A percentile compares a stretch with the other conserved stretches of the same genome.
Evolutionary conservation across 2,113 vertebrate species (phyloP).

Genomic region (Hemichromis elongatus): DNA sequence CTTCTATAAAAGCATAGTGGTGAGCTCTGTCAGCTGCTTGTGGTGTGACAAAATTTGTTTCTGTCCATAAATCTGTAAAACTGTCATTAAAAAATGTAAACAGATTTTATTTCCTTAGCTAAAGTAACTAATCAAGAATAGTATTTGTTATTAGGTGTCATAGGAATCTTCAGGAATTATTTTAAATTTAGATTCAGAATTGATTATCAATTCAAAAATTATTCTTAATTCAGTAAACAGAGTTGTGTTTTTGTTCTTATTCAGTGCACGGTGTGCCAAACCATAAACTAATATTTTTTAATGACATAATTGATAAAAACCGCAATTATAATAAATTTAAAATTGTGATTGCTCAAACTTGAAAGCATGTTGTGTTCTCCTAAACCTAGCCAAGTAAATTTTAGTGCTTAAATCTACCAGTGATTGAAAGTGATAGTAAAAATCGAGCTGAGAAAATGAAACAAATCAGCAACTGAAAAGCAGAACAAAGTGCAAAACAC

Average conservation of each 20-base stretch:
- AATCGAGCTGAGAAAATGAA: not conserved
- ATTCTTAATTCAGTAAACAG: not conserved
- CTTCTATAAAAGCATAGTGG: not conserved
- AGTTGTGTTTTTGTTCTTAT: not conserved
- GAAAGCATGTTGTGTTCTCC: not conserved
- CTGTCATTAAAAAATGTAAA: not conserved
- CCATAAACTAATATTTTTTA: not conserved
- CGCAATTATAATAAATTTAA: rapidly evolving
- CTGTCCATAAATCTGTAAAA: not conserved
- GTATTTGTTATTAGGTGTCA: not conserved
- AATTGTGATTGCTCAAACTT: not conserved
- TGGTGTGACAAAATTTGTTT: not conserved
- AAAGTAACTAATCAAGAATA: not conserved
- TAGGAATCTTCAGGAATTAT: not conserved
- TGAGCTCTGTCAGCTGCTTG: not conserved
- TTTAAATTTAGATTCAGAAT: not conserved
- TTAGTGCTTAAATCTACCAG: not conserved
- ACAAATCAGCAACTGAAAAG: not conserved
- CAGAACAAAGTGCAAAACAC: not conserved
- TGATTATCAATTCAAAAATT: not conserved
- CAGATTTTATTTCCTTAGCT: not conserved
- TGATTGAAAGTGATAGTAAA: not conserved
- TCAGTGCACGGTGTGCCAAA: not conserved
- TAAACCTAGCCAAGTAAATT: not conserved
- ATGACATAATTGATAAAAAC: not conserved